Base-by-base conservation (phyloP, 1,140 invertebrate species). In the Berghia stephanieae region DNA sequence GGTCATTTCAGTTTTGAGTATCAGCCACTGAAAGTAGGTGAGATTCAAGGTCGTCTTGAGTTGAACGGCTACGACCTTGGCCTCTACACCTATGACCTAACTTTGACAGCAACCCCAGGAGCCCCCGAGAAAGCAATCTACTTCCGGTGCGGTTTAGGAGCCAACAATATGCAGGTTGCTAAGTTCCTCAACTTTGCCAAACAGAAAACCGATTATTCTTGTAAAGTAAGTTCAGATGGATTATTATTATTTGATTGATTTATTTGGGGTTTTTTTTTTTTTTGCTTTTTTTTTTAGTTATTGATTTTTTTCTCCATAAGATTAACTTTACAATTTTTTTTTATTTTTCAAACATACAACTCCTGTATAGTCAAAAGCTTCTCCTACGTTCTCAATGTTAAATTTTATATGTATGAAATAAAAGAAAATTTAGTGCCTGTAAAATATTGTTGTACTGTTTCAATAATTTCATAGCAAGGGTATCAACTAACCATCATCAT, bases 121-220 rank as follows among this genome's bases (percentile, higher is more conserved):
- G 83, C 83, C 2, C 86, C 87, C 36, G 89, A 90, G 82, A 87
- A 86, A 70, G 83, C 88, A 0, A 77, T 90, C 3, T 86, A 89
- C 78, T 88, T 90, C 79, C 79, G 85, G 3, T 86, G 86, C 16
- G 81, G 82, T 44, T 83, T 90, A 3, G 89, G 89, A 31, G 82
- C 83, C 34, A 84, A 70, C 34, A 85, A 88, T 67, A 79, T 82
- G 31, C 85, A 86, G 73, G 69, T 84, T 1, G 88, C 86, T 27
- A 88, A 86, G 68, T 90, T 90, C 80, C 77, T 88, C 1, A 90
- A 90, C 84, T 90, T 86, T 82, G 85, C 87, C 46, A 88, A 89
- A 80, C 84, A 86, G 78, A 90, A 89, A 79, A 87, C 89, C 43
- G 89, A 90, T 77, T 90, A 90, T 73, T 73, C 83, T 40, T 90